These are phyloP conservation scores for Amphimallon solstitiale DNA, from an alignment of 2,888 invertebrate genomes.

Conservation along the genomic window DNA sequence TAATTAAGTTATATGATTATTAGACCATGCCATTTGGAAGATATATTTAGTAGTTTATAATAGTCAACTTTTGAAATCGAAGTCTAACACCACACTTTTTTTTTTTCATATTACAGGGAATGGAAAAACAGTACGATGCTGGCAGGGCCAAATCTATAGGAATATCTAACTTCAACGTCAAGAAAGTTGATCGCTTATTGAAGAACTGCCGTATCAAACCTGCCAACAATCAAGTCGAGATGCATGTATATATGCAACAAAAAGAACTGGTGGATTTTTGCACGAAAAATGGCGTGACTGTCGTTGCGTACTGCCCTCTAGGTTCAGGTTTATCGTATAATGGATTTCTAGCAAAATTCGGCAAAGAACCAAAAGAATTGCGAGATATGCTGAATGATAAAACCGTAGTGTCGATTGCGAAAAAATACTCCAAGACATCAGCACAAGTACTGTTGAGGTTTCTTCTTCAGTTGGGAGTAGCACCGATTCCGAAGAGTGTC, in stretches of 20 bases:
- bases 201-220: conserved; percentile 71
- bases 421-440: conserved; percentile 72
- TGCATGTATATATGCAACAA: conserved; percentile 83
- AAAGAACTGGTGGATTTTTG: conserved; percentile 71
- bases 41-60: too few species aligned
- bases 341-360: conserved; percentile 64
- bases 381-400: conserved; percentile 75
- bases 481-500: conserved; percentile 86
- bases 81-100: too few species aligned
- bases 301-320: conserved; percentile 83
- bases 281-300: conserved; percentile 71
- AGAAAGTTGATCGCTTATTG: conserved; percentile 76
- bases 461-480: conserved; percentile 76
- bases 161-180: conserved; percentile 82
- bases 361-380: conserved; percentile 46
- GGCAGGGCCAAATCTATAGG: conserved; percentile 68
- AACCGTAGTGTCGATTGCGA: conserved; percentile 60
- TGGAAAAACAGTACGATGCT: conserved; percentile 29
- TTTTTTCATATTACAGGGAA: conserved; percentile 41
- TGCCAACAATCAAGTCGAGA: conserved; percentile 75
- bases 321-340: conserved; percentile 78
- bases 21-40: too few species aligned
- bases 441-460: conserved; percentile 81
- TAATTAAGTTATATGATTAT: too few species aligned
- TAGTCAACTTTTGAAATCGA: too few species aligned